Evolutionary conservation across 2,888 invertebrate genomes (phyloP), one percentile per base, ranked within the genome.

Genomic region (Hypselothyrea guttata): DNA sequence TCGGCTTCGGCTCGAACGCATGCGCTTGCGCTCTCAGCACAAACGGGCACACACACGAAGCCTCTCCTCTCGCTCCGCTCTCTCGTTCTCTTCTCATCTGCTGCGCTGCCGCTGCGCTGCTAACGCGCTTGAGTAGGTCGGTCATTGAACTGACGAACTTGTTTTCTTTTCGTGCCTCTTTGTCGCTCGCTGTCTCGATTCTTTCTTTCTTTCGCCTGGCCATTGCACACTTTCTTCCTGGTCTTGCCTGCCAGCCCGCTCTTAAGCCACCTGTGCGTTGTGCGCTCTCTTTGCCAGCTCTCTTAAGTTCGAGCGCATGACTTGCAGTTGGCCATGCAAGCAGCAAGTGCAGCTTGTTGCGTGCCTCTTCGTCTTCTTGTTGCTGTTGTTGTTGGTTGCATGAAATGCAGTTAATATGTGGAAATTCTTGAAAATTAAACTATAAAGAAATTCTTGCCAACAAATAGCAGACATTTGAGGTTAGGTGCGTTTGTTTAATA

Each of bases 41-140:
- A 46, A 70, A 70, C 71, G 69, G 40, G 71, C 65, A 61, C 68
- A 68, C 68, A 68, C 47, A 52, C 55, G 37, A 52, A 68, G 38
- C 35, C 60, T 48, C 52, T 58, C 13, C 41, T 11, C 34, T 22
- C 22, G 22, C 22, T 22, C 3, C 22, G 22, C 4, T 34, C 28
- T 52, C n/a, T 38, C 35, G 13, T 44, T 2, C 15, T 9, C 11
- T 9, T 47, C 45, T 59, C 52, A 40, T 16, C 35, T 37, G 41
- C 22, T 51, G 51, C 55, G 56, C 54, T 69, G 60, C 72, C 71
- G 75, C 62, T 75, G 74, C 75, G 67, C 71, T 74, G 76, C 76
- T 76, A 87, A 76, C 86, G 86, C 88, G 89, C 89, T 88, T 90
- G 90, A 90, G 90, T 90, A 90, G 90, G 90, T 90, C 90, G 90